These are phyloP conservation scores for Malacoraja senta DNA, from an alignment of 2,797 vertebrate genomes.

Conservation along the genomic window DNA sequence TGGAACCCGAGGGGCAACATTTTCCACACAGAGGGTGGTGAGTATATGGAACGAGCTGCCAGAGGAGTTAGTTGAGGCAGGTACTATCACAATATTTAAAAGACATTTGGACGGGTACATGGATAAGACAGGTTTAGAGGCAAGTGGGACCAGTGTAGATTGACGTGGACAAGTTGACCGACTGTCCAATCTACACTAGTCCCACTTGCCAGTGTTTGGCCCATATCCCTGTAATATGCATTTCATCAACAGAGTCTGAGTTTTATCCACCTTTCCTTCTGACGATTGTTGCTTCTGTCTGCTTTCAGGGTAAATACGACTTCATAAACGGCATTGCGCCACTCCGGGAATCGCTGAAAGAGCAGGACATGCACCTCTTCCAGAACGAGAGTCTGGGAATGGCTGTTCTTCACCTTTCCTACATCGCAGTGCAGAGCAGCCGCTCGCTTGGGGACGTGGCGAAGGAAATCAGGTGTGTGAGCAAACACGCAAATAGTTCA, in stretches of 20 bases:
- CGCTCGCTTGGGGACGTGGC: slow-evolving; percentile 71
- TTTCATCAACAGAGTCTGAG: neutral
- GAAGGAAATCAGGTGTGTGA: slow-evolving; percentile 65
- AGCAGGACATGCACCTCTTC: slow-evolving; percentile 67
- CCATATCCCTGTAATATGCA: neutral
- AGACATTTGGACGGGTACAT: too few relatives aligned
- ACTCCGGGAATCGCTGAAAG: slow-evolving; percentile 58
- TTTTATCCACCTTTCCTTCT: neutral
- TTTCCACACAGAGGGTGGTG: too few relatives aligned
- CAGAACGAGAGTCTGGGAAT: slow-evolving; percentile 88
- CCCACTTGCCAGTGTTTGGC: too few relatives aligned
- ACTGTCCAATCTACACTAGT: too few relatives aligned
- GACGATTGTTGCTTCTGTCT: neutral
- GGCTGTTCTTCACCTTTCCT: slow-evolving; percentile 83
- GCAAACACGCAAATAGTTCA: too few relatives aligned
- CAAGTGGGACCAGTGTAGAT: too few relatives aligned
- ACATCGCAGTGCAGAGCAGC: slow-evolving; percentile 59
- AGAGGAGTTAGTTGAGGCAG: too few relatives aligned
- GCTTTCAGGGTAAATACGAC: slow-evolving; percentile 71
- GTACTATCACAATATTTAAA: too few relatives aligned
- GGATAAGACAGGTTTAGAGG: too few relatives aligned
- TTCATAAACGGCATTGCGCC: slow-evolving; percentile 75
- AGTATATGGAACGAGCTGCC: too few relatives aligned
- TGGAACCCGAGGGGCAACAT: too few relatives aligned
- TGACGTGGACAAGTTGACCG: too few relatives aligned